Percentiles rank a stretch among this genome's conserved stretches.
phyloP scores from a whole-genome alignment of 2,888 invertebrate species.

The Platycnemis pennipes region DNA sequence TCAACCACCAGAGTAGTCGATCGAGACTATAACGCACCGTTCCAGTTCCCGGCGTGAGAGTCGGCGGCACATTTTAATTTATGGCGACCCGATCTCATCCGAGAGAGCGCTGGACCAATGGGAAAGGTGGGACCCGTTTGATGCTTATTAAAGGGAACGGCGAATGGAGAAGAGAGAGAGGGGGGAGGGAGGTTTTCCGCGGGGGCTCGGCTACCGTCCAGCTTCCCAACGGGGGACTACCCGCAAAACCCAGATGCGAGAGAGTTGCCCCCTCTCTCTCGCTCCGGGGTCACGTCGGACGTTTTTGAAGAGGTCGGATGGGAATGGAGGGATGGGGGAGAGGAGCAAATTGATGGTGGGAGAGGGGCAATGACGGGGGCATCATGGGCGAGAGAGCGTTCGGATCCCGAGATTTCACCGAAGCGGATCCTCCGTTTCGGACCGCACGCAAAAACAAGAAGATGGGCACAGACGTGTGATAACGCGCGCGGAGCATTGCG shows the following conservation, averaged over 20 bases:
- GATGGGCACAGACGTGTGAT: not conserved
- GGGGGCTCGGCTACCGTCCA: not conserved
- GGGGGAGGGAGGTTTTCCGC: not conserved
- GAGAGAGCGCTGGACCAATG: not conserved
- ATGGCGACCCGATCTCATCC: constrained; percentile 3
- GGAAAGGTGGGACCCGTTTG: not conserved
- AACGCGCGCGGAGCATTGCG: not conserved
- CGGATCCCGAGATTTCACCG: not conserved
- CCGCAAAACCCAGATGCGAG: not conserved
- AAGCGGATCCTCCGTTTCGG: not conserved
- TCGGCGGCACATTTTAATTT: not conserved
- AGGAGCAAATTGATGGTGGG: not conserved
- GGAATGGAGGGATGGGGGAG: not conserved
- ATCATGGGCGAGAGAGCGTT: not conserved
- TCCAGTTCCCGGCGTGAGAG: not conserved
- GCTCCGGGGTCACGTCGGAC: not conserved
- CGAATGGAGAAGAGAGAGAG: not conserved
- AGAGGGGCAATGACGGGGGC: not conserved
- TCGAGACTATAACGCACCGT: not conserved
- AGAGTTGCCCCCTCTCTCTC: not conserved
- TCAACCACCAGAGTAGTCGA: not conserved
- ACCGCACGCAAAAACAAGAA: not conserved
- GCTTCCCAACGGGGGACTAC: not conserved
- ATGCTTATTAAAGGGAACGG: constrained; percentile 18
- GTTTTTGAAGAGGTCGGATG: not conserved